Evolutionary conservation across 1,140 invertebrate species (phyloP).

Genomic region (Anthonomus grandis): DNA sequence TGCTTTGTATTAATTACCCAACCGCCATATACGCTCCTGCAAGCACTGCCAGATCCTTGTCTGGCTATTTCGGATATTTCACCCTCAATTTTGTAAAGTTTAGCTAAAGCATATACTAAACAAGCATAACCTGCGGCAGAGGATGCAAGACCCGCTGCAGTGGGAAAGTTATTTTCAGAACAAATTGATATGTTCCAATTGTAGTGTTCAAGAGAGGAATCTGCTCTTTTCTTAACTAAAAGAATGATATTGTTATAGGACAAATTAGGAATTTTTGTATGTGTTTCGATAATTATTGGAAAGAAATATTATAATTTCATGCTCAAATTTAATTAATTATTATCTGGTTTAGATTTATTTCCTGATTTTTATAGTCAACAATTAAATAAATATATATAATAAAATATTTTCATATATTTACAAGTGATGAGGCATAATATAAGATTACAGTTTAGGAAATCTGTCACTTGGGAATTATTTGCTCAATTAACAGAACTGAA

Average conservation of each 20-base stretch:
- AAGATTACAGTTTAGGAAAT: no score
- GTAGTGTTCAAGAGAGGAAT: slow-evolving; percentile 41
- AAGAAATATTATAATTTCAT: no score
- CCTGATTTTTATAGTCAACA: no score
- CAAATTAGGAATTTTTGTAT: no score
- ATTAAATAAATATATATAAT: no score
- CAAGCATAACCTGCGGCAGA: slow-evolving; percentile 98
- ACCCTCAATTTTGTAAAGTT: slow-evolving; percentile 72
- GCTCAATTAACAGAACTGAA: no score
- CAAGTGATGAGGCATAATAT: no score
- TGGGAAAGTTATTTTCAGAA: slow-evolving; percentile 98
- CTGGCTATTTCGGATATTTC: slow-evolving; percentile 83
- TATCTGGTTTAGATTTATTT: no score
- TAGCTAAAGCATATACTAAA: slow-evolving; percentile 69
- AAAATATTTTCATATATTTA: no score
- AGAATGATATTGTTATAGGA: slow-evolving; percentile 15
- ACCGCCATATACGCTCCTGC: slow-evolving; percentile 90
- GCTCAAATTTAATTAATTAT: no score
- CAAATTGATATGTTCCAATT: slow-evolving; percentile 81
- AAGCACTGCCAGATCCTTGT: slow-evolving; percentile 93
- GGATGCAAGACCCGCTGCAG: slow-evolving; percentile 94
- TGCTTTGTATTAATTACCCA: slow-evolving; percentile 62
- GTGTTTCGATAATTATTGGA: no score
- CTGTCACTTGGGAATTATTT: no score
- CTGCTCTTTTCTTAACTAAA: slow-evolving; percentile 43